These are phyloP conservation scores for Volucella zonaria DNA, from an alignment of 2,888 invertebrate species.

Conservation along the genomic window DNA sequence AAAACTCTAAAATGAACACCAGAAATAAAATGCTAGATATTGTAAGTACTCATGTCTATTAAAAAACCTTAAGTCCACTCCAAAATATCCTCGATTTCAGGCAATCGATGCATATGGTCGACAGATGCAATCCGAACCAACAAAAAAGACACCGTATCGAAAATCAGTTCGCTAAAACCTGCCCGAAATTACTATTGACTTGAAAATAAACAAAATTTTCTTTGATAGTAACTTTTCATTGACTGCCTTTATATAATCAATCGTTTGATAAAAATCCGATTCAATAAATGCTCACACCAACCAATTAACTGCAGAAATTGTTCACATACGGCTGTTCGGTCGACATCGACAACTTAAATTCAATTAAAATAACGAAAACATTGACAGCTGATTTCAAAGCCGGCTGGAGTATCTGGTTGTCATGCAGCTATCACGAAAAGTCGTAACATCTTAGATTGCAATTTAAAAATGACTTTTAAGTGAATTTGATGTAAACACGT, in stretches of 20 bases:
- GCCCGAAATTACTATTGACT: conserved; percentile 1
- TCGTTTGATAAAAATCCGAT: conserved; percentile 23
- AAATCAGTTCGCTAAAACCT: conserved; percentile 52
- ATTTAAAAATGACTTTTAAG: background rate
- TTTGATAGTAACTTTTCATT: conserved; percentile 27
- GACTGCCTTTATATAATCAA: conserved; percentile 2
- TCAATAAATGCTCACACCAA: conserved; percentile 42
- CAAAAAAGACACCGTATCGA: conserved; percentile 53
- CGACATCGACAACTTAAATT: conserved; percentile 42
- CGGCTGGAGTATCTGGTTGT: conserved; percentile 17
- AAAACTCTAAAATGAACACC: conserved; percentile 46
- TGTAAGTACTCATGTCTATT: conserved; percentile 18
- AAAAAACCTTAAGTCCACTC: background rate
- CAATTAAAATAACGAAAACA: conserved; percentile 31
- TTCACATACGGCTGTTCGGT: conserved; percentile 2
- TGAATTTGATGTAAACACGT: conserved; percentile 24
- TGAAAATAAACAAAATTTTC: conserved; percentile 22
- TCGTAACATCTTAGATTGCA: conserved; percentile 19
- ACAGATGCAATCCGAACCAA: conserved; percentile 20
- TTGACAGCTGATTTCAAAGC: conserved; percentile 45
- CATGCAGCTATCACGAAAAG: background rate
- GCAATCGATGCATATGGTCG: conserved; percentile 46
- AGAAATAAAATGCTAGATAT: conserved; percentile 50
- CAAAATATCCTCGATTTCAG: conserved; percentile 3
- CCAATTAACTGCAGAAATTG: conserved; percentile 49